Evolutionary conservation across 2,113 vertebrate genomes (phyloP), one percentile per base, ranked within the genome.

Genomic region (Heterocephalus glaber): DNA sequence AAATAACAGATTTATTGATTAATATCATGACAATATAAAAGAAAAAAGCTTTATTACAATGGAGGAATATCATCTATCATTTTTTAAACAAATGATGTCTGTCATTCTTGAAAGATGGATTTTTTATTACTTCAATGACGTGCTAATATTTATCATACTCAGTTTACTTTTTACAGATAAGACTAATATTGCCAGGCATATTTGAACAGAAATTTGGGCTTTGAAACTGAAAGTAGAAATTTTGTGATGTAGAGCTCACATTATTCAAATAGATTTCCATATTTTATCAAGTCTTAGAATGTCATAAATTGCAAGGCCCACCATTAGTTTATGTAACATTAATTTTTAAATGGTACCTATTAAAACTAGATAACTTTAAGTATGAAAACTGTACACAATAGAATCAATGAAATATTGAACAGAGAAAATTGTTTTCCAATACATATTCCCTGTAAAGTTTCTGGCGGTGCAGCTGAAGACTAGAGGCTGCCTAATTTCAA

Each of bases 71-170:
- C 4, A 87, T 81, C 22, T 44, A 38, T 87, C 63, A 94, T 22
- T 8, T 96, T 92, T 92, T 7, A 82, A 70, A 66, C 10, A 92
- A 35, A 60, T 24, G 26, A 74, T 95, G 44, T 70, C 54, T 95
- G 38, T 89, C 79, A 93, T 92, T 90, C 26, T 70, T 94, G 85
- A 76, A 86, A 94, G 63, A 24, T 16, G 49, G n/a, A 28, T 65
- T 56, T 33, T 65, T n/a, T 19, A 92, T 86, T 49, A 72, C 16
- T 91, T 87, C 22, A 47, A 38, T 54, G 24, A 11, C 72, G 85
- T 70, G 28, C 16, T 95, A 17, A 19, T 65, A 70, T 92, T 90
- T 89, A 88, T 93, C 70, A 85, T 88, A 58, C 38, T 84, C 7
- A 79, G 54, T 35, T 90, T 91, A 56, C 5, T 58, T 95, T 89